phyloP scores from a whole-genome alignment of 2,113 vertebrate species.

The Turnix velox region DNA sequence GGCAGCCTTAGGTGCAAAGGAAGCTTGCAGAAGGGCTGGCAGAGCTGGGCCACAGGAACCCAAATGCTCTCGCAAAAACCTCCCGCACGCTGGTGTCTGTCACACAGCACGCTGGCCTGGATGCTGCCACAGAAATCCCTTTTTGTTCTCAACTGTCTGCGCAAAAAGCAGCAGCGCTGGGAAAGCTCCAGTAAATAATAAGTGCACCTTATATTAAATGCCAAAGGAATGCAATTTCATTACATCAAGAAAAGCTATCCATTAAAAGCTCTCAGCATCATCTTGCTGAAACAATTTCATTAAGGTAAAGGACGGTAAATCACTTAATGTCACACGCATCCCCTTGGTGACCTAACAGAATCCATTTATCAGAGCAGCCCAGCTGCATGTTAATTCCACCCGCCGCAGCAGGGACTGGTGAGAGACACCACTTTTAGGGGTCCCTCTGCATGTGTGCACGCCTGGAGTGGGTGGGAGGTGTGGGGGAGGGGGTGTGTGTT shows the following conservation, averaged over 20 bases:
- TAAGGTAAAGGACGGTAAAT: slow-evolving; percentile 97
- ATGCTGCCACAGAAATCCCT: slow-evolving; percentile 69
- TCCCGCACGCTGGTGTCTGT: slow-evolving; percentile 17
- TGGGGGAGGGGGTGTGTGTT: neutral
- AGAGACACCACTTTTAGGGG: slow-evolving; percentile 46
- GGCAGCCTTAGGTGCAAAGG: neutral
- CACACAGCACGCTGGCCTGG: slow-evolving; percentile 58
- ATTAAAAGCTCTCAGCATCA: slow-evolving; percentile 88
- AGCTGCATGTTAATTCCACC: slow-evolving; percentile 86
- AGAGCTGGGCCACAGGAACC: neutral
- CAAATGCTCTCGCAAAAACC: neutral
- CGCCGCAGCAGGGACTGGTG: slow-evolving; percentile 51
- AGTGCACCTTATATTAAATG: slow-evolving; percentile 88
- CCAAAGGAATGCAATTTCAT: slow-evolving; percentile 88
- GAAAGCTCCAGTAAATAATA: slow-evolving; percentile 86
- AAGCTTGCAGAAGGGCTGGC: slow-evolving; percentile 1
- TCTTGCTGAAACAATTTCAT: slow-evolving; percentile 97
- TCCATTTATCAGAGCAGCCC: slow-evolving; percentile 86
- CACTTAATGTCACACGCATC: slow-evolving; percentile 88
- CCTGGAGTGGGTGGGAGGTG: neutral
- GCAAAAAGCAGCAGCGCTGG: slow-evolving; percentile 65
- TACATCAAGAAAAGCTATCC: slow-evolving; percentile 90
- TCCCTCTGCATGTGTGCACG: neutral
- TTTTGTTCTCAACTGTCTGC: slow-evolving; percentile 75
- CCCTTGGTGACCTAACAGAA: slow-evolving; percentile 86